phyloP scores from a whole-genome alignment of 2,888 invertebrate species.

The Tenthredo amoena region DNA sequence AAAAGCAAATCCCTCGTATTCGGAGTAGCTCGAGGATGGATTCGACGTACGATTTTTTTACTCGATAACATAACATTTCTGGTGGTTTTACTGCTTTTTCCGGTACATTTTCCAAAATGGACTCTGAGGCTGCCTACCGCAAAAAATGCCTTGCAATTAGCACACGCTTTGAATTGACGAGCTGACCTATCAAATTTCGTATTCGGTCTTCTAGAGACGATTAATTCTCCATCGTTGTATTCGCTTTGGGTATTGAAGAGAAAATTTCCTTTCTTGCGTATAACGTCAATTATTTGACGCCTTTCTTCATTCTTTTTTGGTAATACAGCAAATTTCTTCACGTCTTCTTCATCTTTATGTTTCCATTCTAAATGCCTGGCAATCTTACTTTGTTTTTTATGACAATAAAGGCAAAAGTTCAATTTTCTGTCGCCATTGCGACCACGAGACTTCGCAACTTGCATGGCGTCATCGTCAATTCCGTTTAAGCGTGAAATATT shows the following conservation, averaged over 20 bases:
- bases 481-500: conserved; percentile 4
- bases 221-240: conserved; percentile 59
- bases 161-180: too few species aligned
- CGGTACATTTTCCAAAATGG: too few species aligned
- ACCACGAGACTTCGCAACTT: conserved; percentile 52
- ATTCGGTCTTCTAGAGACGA: conserved; percentile 59
- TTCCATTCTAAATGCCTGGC: too few species aligned
- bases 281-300: conserved; percentile 49
- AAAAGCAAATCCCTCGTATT: too few species aligned
- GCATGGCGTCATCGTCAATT: conserved; percentile 40
- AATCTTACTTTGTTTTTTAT: conserved; percentile 55
- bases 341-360: conserved; percentile 49
- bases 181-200: conserved; percentile 49
- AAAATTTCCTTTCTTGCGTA: conserved; percentile 55
- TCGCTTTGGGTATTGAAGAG: conserved; percentile 58
- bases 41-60: too few species aligned
- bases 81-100: too few species aligned
- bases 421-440: conserved; percentile 51
- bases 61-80: too few species aligned
- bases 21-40: too few species aligned
- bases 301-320: conserved; percentile 52
- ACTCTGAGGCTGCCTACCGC: too few species aligned
- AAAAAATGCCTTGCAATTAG: too few species aligned
- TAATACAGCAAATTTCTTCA: conserved; percentile 52
- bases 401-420: conserved; percentile 55